Evolutionary conservation across 2,113 vertebrate species (phyloP).

Genomic region (Toxotes chatareus): DNA sequence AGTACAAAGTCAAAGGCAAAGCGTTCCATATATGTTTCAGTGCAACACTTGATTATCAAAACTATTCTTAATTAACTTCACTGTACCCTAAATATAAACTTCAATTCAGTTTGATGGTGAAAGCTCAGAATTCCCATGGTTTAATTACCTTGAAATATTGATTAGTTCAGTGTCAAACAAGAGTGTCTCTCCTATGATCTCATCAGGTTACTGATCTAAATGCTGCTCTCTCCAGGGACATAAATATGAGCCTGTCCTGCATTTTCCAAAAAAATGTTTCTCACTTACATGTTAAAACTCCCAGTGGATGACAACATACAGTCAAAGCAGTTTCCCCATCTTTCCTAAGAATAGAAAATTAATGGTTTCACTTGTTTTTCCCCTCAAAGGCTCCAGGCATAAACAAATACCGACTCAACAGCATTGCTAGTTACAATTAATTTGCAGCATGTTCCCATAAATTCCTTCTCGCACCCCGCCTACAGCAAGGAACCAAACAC

Average conservation of each 20-base stretch:
- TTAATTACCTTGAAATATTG: conserved; percentile 16
- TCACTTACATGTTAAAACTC: neutral
- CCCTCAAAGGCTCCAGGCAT: conserved; percentile 42
- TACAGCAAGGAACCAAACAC: conserved; percentile 21
- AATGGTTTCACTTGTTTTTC: conserved; percentile 43
- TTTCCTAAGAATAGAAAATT: conserved; percentile 53
- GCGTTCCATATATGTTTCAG: too few species aligned
- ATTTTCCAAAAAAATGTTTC: neutral
- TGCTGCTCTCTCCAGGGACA: neutral
- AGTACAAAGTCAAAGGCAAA: neutral
- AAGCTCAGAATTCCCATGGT: neutral
- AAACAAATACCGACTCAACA: conserved; percentile 61
- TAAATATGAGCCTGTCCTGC: neutral
- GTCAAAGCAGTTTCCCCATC: neutral
- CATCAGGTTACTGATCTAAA: neutral
- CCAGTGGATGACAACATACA: conserved; percentile 3
- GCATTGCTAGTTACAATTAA: conserved; percentile 46
- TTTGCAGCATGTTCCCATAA: conserved; percentile 47
- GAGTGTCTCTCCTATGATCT: conserved; percentile 1
- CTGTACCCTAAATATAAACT: neutral
- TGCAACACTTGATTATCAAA: too few species aligned
- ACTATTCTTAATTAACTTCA: too few species aligned
- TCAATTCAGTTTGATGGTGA: neutral
- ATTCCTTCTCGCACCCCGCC: conserved; percentile 32
- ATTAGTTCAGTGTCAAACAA: conserved; percentile 8